These are phyloP conservation scores for Halotydeus destructor DNA, from an alignment of 1,140 invertebrate genomes.

Conservation along the genomic window DNA sequence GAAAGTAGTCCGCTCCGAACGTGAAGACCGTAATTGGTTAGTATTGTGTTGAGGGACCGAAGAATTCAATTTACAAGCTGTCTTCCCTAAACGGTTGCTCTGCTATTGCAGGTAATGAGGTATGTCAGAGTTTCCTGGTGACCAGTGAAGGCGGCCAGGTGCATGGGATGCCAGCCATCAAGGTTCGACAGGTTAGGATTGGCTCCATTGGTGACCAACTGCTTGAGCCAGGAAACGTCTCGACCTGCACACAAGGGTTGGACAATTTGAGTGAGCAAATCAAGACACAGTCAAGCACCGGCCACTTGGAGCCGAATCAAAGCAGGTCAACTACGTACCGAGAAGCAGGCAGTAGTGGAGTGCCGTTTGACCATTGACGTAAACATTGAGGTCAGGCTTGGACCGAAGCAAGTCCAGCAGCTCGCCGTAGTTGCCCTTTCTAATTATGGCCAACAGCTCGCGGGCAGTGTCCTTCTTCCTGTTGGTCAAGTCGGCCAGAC, in stretches of 20 bases:
- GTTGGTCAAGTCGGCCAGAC: too few relatives aligned
- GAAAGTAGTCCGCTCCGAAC: too few relatives aligned
- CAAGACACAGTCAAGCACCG: background rate
- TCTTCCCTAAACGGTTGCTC: too few relatives aligned
- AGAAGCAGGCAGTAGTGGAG: conserved; percentile 12
- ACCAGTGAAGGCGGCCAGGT: conserved; percentile 12
- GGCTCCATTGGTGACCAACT: conserved; percentile 13
- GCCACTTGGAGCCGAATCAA: background rate
- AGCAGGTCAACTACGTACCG: conserved; percentile 8
- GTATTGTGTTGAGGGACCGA: too few relatives aligned
- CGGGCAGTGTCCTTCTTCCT: too few relatives aligned
- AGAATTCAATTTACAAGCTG: too few relatives aligned
- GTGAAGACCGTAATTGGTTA: too few relatives aligned
- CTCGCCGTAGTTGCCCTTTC: conserved; percentile 8
- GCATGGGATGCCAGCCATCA: conserved; percentile 16
- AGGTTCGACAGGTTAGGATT: conserved; percentile 14
- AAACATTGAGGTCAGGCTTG: conserved; percentile 15
- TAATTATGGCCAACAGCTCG: conserved; percentile 8
- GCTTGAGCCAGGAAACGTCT: conserved; percentile 12
- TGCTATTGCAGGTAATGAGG: conserved; percentile 13
- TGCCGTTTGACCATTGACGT: conserved; percentile 15
- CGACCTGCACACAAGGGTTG: conserved; percentile 7
- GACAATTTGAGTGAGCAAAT: too few relatives aligned
- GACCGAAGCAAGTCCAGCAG: conserved; percentile 1
- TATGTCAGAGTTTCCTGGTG: conserved; percentile 11